A percentile compares a stretch with the other conserved stretches of the same genome.
phyloP scores from a whole-genome alignment of 2,113 vertebrate species.

The Rhinolophus sinicus region DNA sequence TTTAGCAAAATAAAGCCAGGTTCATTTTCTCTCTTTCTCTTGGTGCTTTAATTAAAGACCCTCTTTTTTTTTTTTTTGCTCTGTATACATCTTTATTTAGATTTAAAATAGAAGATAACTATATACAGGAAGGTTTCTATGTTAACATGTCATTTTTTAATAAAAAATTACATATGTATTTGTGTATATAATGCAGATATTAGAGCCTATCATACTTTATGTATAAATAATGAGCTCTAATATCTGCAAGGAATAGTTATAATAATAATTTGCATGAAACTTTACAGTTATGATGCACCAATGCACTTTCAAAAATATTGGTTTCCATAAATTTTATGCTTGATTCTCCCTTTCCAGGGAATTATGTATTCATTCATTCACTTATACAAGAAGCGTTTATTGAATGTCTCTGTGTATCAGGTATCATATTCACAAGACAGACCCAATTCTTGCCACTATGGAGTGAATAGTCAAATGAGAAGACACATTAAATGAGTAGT shows the following conservation, averaged over 20 bases:
- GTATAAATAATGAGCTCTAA: neutral
- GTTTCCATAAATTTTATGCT: neutral
- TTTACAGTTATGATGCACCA: neutral
- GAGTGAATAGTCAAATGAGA: neutral
- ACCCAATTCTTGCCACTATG: neutral
- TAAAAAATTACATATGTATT: neutral
- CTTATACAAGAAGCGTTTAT: neutral
- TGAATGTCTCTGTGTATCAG: neutral
- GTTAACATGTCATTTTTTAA: neutral
- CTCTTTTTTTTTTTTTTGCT: slow-evolving; percentile 30
- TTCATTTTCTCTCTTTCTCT: slow-evolving; percentile 5
- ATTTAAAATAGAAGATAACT: neutral
- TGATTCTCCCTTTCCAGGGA: neutral
- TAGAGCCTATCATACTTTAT: neutral
- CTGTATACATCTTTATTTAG: neutral
- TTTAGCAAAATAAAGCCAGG: too few species aligned
- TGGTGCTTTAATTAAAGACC: slow-evolving; percentile 58
- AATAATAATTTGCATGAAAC: neutral
- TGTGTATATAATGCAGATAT: neutral
- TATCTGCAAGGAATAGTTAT: neutral
- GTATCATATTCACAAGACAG: neutral
- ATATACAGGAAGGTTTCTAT: neutral
- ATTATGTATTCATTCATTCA: neutral
- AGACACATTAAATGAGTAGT: neutral
- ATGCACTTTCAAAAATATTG: neutral